These are phyloP conservation scores for Salvelinus alpinus DNA, from an alignment of 2,113 vertebrate species.

Conservation along the genomic window DNA sequence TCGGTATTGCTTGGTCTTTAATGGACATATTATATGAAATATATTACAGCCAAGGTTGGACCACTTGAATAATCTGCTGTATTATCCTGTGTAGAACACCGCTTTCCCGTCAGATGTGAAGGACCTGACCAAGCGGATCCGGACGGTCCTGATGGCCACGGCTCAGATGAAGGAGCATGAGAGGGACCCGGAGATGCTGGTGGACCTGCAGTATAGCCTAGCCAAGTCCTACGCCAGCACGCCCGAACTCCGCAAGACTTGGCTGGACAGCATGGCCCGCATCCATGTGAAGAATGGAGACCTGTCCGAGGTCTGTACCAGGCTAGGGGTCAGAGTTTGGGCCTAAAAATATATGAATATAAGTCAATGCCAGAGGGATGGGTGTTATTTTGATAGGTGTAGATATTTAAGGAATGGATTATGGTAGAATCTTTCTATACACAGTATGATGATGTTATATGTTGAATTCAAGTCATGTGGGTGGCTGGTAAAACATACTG, in stretches of 20 bases:
- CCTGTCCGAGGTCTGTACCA: conserved; percentile 84
- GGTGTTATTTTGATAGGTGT: background rate
- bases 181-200: conserved; percentile 96
- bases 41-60: background rate
- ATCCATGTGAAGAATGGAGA: conserved; percentile 98
- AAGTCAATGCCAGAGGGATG: background rate
- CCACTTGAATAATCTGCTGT: background rate
- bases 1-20: background rate
- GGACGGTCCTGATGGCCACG: conserved; percentile 96
- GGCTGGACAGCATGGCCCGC: conserved; percentile 98
- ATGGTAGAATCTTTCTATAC: background rate
- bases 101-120: conserved; percentile 96
- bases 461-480: background rate
- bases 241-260: conserved; percentile 94
- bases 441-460: background rate
- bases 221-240: conserved; percentile 98
- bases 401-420: background rate
- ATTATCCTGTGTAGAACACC: conserved; percentile 79
- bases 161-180: conserved; percentile 99
- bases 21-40: background rate
- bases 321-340: background rate
- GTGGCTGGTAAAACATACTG: background rate
- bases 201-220: conserved; percentile 97
- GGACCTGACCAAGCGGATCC: conserved; percentile 96
- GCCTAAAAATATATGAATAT: background rate